Evolutionary conservation across 2,888 invertebrate genomes (phyloP).

Genomic region (Ischnura elegans): DNA sequence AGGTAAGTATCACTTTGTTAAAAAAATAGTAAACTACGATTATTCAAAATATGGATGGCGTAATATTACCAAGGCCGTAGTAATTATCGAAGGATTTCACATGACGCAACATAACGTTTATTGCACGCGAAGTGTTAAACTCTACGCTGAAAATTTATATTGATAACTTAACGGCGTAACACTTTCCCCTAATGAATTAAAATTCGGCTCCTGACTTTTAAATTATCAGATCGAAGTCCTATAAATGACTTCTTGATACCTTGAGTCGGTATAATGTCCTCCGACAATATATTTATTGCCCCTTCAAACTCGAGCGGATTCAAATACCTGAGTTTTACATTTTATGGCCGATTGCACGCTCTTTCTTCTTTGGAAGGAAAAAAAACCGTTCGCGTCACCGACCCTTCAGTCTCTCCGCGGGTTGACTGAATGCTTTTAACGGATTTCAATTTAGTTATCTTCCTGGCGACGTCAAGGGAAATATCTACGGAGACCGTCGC

Average conservation of each 20-base stretch:
- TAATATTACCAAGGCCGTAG: too few species aligned
- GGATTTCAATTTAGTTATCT: slow-evolving; percentile 35
- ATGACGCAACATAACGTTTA: too few species aligned
- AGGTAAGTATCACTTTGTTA: too few species aligned
- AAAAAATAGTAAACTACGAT: too few species aligned
- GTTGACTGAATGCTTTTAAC: background rate
- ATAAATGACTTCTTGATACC: background rate
- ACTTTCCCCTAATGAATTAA: background rate
- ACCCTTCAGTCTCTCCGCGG: background rate
- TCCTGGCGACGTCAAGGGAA: background rate
- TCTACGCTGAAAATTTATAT: too few species aligned
- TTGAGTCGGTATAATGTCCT: background rate
- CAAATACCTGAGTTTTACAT: background rate
- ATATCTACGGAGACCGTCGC: background rate
- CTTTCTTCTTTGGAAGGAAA: too few species aligned
- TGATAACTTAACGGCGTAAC: too few species aligned
- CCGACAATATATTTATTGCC: background rate
- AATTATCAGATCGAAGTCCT: background rate
- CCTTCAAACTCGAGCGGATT: background rate
- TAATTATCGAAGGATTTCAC: too few species aligned
- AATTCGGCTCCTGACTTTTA: background rate
- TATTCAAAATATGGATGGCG: too few species aligned
- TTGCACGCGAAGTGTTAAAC: too few species aligned
- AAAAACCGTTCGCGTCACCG: background rate
- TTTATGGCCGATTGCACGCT: background rate